These are phyloP conservation scores for Poecile montanus DNA, from an alignment of 2,797 vertebrate genomes.

Conservation along the genomic window DNA sequence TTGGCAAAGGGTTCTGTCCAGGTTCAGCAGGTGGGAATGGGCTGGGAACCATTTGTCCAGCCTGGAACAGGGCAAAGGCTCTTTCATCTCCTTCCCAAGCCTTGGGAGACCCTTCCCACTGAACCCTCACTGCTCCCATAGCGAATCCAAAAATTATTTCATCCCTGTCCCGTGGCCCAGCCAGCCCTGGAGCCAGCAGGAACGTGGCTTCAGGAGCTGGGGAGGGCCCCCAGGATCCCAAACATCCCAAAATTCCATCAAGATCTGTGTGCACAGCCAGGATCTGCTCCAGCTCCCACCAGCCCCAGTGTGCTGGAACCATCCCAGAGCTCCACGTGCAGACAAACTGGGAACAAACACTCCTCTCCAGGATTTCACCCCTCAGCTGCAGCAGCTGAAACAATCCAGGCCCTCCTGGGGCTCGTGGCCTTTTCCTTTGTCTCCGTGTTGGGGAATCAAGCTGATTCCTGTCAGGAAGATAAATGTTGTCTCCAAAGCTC, in stretches of 20 bases:
- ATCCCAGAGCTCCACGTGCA: accelerated
- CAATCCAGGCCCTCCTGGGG: not conserved
- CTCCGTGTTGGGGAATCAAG: not conserved
- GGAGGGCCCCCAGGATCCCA: not conserved
- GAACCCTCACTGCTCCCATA: not conserved
- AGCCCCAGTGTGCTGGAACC: not conserved
- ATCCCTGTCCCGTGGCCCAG: constrained; percentile 13
- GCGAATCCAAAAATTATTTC: not conserved
- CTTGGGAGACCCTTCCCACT: not conserved
- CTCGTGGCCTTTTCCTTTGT: not conserved
- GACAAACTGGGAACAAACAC: not conserved
- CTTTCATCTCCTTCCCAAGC: not conserved
- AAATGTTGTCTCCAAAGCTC: not conserved
- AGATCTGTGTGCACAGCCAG: not conserved
- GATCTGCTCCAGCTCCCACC: accelerated
- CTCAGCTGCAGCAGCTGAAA: not conserved
- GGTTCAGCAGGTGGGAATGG: not conserved
- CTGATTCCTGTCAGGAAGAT: constrained; percentile 37
- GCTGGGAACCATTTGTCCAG: not conserved
- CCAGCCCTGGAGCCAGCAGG: not conserved
- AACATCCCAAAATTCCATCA: not conserved
- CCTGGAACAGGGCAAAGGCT: not conserved
- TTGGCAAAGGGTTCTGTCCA: not conserved
- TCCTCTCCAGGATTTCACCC: not conserved
- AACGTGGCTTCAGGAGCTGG: not conserved